A percentile compares a stretch with the other conserved stretches of the same genome.
Evolutionary conservation across 2,888 invertebrate genomes (phyloP).

Genomic region (Bellardia pandia): DNA sequence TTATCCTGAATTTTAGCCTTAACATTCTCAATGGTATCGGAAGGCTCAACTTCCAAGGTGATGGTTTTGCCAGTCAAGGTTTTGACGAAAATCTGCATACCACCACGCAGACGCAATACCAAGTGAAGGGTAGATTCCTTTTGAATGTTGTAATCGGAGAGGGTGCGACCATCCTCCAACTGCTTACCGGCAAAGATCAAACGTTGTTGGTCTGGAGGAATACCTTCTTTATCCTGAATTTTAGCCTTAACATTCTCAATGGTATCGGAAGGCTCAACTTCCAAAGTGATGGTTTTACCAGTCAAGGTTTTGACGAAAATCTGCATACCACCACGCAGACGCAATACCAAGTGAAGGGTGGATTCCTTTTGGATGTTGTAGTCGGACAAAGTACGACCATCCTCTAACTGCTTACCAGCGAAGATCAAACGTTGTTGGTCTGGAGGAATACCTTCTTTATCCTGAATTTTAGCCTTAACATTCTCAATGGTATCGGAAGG

Average conservation of each 20-base stretch:
- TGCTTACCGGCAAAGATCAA: conserved; percentile 75
- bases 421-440: conserved; percentile 75
- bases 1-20: conserved; percentile 74
- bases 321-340: conserved; percentile 75
- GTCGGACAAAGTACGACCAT: conserved; percentile 74
- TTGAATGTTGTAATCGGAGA: conserved; percentile 74
- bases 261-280: conserved; percentile 74
- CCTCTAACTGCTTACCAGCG: conserved; percentile 75
- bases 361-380: conserved; percentile 75
- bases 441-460: conserved; percentile 76
- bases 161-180: conserved; percentile 73
- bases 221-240: conserved; percentile 75
- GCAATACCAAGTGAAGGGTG: conserved; percentile 72
- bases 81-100: conserved; percentile 74
- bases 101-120: conserved; percentile 72
- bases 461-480: conserved; percentile 74
- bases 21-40: conserved; percentile 74
- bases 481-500: conserved; percentile 75
- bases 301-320: conserved; percentile 74
- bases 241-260: conserved; percentile 75
- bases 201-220: conserved; percentile 75
- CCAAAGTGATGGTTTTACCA: conserved; percentile 74
- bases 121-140: conserved; percentile 73
- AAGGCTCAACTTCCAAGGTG: conserved; percentile 73
- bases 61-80: conserved; percentile 73